phyloP scores from a whole-genome alignment of 2,888 invertebrate species.

The Sinotaia quadrata region DNA sequence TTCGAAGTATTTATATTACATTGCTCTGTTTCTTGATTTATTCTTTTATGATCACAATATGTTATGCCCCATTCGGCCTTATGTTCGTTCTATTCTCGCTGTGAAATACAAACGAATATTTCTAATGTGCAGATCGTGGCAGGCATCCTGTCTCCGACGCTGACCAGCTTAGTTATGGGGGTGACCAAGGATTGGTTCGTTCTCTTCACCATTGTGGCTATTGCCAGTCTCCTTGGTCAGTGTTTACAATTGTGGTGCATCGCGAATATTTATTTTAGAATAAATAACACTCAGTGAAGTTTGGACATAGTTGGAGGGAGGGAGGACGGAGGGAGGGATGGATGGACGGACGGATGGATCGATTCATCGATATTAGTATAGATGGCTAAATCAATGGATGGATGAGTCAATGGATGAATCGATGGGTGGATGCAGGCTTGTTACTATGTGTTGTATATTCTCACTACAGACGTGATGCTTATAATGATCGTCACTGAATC shows the following conservation, averaged over 20 bases:
- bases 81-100: background rate
- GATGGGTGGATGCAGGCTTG: too few relatives aligned
- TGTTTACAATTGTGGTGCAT: background rate
- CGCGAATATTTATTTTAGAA: background rate
- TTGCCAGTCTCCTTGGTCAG: background rate
- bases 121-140: background rate
- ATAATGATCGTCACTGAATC: too few relatives aligned
- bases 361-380: background rate
- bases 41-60: background rate
- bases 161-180: conserved; percentile 4
- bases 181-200: background rate
- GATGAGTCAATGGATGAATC: too few relatives aligned
- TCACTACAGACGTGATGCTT: too few relatives aligned
- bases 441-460: too few relatives aligned
- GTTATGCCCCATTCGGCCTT: background rate
- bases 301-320: background rate
- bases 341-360: background rate
- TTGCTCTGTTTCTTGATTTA: background rate
- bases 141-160: background rate
- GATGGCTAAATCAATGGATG: too few relatives aligned
- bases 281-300: background rate
- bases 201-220: conserved; percentile 1
- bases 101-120: background rate
- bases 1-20: too few relatives aligned
- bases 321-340: background rate